Percentiles rank a stretch among this genome's conserved stretches.
These are phyloP conservation scores for Antedon mediterranea DNA, from an alignment of 53 echinoderm and acorn worm genomes.

Conservation along the genomic window DNA sequence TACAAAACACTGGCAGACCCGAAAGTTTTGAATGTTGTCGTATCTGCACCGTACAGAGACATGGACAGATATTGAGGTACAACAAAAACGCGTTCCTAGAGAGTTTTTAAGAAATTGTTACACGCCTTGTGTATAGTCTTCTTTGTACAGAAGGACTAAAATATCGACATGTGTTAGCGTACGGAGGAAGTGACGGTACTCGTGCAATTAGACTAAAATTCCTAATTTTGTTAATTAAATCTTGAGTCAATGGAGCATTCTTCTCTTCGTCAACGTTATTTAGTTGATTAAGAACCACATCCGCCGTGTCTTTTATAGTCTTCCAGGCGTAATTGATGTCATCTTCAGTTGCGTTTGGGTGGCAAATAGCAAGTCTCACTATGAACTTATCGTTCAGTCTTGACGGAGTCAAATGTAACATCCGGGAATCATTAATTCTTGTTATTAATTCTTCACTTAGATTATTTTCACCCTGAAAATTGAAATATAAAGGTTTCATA, in stretches of 20 bases:
- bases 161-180: background rate
- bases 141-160: too few species aligned
- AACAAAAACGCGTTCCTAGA: too few species aligned
- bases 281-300: slow-evolving; percentile 8
- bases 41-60: too few species aligned
- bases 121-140: too few species aligned
- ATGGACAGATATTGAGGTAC: too few species aligned
- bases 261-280: background rate
- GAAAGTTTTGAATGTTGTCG: too few species aligned
- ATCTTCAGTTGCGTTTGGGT: slow-evolving; percentile 35
- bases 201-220: background rate
- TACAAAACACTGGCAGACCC: too few species aligned
- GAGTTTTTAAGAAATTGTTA: too few species aligned
- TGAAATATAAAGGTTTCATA: background rate
- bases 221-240: background rate
- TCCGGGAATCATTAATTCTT: slow-evolving; percentile 50
- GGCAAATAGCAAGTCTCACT: slow-evolving; percentile 56
- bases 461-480: slow-evolving; percentile 42
- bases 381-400: slow-evolving; percentile 42
- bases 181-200: too few species aligned
- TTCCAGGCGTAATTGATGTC: slow-evolving; percentile 48
- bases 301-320: slow-evolving; percentile 20
- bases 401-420: slow-evolving; percentile 47
- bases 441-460: slow-evolving; percentile 39
- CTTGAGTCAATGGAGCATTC: background rate